A percentile compares a stretch with the other conserved stretches of the same genome.
Conservation (phyloP, 2,888 invertebrate species). For the Eilema caniola region DNA sequence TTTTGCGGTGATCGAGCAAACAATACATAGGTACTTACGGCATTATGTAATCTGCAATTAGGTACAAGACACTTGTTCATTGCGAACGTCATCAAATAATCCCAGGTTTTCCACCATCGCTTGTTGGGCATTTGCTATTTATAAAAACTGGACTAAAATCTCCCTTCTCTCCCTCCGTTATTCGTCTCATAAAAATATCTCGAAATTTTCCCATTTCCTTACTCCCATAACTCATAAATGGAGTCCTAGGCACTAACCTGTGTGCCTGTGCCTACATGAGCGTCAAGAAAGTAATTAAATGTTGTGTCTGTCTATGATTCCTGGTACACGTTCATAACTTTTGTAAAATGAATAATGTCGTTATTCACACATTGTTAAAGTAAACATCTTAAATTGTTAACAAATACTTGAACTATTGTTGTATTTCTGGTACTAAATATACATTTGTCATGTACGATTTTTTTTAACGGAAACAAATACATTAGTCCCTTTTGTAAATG, state of each 20-base stretch:
- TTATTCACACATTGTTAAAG: neutral
- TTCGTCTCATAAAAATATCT: too few relatives aligned
- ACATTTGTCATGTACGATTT: neutral
- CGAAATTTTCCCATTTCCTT: neutral
- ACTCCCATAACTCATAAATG: too few relatives aligned
- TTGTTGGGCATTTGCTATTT: too few relatives aligned
- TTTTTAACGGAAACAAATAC: neutral
- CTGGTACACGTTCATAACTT: neutral
- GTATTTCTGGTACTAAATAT: neutral
- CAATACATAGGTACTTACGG: too few relatives aligned
- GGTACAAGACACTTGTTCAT: neutral
- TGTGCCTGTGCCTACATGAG: too few relatives aligned
- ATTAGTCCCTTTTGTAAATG: neutral
- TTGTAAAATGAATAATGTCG: neutral
- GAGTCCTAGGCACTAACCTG: too few relatives aligned
- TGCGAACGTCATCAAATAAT: neutral
- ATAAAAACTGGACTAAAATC: too few relatives aligned
- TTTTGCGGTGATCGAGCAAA: too few relatives aligned
- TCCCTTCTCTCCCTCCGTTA: too few relatives aligned
- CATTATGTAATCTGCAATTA: neutral
- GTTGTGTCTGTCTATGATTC: neutral
- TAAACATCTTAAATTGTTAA: neutral
- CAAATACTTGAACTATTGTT: neutral
- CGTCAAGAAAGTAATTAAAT: neutral
- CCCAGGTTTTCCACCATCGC: neutral